These are phyloP conservation scores for Condylura cristata DNA, from an alignment of 2,113 vertebrate species.

Conservation along the genomic window DNA sequence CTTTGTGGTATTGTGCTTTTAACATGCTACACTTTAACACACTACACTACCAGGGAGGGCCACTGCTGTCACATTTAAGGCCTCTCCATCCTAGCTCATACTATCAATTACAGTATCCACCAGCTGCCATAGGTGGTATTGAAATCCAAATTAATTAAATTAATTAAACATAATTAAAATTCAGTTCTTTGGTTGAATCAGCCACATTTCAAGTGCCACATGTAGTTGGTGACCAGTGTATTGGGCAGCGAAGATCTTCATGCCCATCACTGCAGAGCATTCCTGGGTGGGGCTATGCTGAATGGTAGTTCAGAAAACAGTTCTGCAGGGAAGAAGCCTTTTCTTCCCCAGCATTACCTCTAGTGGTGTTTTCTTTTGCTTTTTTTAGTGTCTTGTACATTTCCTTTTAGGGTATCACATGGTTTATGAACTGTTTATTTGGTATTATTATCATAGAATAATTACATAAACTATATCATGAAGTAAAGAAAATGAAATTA, in stretches of 20 bases:
- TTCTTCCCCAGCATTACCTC: not conserved
- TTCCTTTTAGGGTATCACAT: not conserved
- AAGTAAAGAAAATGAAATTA: not conserved
- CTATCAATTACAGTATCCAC: not conserved
- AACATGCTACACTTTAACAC: no score
- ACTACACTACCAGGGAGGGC: no score
- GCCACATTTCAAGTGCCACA: not conserved
- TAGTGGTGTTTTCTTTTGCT: not conserved
- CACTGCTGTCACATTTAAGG: not conserved
- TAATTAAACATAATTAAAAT: not conserved
- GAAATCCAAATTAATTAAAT: not conserved
- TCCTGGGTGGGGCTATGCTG: not conserved
- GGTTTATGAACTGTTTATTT: not conserved
- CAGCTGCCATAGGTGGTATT: not conserved
- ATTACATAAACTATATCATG: not conserved
- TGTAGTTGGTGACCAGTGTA: not conserved
- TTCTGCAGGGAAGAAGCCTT: not conserved
- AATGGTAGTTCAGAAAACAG: not conserved
- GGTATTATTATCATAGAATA: not conserved
- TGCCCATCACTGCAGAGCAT: not conserved
- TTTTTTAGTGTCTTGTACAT: not conserved
- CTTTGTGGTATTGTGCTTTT: no score
- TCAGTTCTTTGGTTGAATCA: not conserved
- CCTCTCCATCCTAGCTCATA: not conserved
- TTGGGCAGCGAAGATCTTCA: no score